Evolutionary conservation across 2,113 vertebrate species (phyloP).

Genomic region (Elephas maximus): DNA sequence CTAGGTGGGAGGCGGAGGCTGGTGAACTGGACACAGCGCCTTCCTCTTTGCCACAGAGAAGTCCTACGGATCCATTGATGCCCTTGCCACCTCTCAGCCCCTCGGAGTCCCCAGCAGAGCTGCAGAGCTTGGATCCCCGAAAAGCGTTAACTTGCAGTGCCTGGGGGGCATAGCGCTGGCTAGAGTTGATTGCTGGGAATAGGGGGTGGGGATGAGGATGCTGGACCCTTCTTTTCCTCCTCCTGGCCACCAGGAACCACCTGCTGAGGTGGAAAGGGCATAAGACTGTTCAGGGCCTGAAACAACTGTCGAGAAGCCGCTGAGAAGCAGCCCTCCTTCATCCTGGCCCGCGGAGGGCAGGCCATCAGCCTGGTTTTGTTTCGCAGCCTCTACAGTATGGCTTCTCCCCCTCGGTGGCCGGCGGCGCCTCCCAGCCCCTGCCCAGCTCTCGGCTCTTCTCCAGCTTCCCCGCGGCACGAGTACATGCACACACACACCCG

Average conservation of each 20-base stretch:
- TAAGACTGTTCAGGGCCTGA: not conserved
- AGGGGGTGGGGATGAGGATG: not conserved
- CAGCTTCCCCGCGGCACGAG: not conserved
- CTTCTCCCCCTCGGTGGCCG: not conserved
- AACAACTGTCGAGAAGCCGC: not conserved
- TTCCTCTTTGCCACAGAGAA: not conserved
- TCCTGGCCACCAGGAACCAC: constrained; percentile 53
- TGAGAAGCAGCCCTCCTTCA: not conserved
- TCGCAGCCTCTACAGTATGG: not conserved
- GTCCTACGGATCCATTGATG: not conserved
- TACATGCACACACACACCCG: not conserved
- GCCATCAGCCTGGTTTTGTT: constrained; percentile 45
- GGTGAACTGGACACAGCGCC: not conserved
- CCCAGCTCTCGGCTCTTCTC: not conserved
- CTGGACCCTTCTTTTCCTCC: not conserved
- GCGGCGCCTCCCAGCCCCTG: constrained; percentile 20
- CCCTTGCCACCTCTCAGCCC: not conserved
- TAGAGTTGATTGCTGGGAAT: not conserved
- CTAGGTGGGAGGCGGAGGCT: not conserved
- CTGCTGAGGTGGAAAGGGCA: constrained; percentile 69
- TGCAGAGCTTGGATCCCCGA: not conserved
- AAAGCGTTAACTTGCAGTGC: constrained; percentile 37
- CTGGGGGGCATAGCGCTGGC: not conserved
- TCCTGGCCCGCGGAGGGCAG: not conserved
- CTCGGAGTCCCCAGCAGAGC: not conserved